These are phyloP conservation scores for Ancistrus triradiatus DNA, from an alignment of 2,113 vertebrate genomes.

Conservation along the genomic window DNA sequence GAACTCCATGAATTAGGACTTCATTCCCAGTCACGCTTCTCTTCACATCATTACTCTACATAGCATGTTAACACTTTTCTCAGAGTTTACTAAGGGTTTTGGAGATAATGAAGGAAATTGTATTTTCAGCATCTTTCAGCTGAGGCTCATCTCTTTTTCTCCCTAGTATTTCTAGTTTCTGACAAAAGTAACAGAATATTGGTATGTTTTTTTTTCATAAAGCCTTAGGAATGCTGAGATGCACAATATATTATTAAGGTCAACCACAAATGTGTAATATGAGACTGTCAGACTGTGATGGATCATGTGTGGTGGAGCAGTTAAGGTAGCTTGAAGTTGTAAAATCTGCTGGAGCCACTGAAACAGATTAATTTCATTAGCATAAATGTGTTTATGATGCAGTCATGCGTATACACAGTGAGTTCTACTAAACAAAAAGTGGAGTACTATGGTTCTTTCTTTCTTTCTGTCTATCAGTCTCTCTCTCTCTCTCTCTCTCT, in stretches of 20 bases:
- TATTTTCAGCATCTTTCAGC: neutral
- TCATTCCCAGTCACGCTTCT: constrained; percentile 35
- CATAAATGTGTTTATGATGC: constrained; percentile 16
- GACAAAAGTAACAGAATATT: neutral
- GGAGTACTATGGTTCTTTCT: neutral
- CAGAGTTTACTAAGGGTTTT: neutral
- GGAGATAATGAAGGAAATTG: neutral
- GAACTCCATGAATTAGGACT: constrained; percentile 15
- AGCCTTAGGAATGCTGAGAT: neutral
- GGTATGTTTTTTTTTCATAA: constrained; percentile 3
- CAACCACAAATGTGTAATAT: constrained; percentile 37
- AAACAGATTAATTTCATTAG: constrained; percentile 27
- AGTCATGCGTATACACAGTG: constrained; percentile 6
- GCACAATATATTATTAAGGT: constrained; percentile 31
- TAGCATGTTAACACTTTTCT: constrained; percentile 3
- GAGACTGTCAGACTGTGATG: constrained; percentile 28
- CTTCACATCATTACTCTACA: constrained; percentile 28
- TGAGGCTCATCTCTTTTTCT: constrained; percentile 5
- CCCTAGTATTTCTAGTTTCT: constrained; percentile 2
- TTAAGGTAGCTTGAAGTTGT: constrained; percentile 17
- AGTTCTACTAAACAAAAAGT: neutral
- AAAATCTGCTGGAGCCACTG: constrained; percentile 15
- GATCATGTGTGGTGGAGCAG: constrained; percentile 21
- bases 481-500: constrained; percentile 26
- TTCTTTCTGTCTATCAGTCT: neutral